A percentile compares a stretch with the other conserved stretches of the same genome.
Conservation (phyloP, 2,797 vertebrate genomes). For the Trachops cirrhosus region DNA sequence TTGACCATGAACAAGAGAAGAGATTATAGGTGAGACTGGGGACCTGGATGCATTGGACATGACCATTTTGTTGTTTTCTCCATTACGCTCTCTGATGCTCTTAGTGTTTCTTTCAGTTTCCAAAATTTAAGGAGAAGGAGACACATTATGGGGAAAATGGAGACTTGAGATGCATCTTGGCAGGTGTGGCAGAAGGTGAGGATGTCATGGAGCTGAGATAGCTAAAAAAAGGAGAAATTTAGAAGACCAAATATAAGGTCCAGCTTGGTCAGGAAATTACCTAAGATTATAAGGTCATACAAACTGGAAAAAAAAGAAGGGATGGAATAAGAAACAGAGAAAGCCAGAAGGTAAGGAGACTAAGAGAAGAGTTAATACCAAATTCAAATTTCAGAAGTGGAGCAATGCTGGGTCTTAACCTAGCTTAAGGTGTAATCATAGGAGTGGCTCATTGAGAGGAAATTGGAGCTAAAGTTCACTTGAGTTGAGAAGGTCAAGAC, state of each 20-base stretch:
- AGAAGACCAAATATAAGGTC: background rate
- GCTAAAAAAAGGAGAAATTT: background rate
- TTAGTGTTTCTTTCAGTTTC: background rate
- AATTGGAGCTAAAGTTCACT: background rate
- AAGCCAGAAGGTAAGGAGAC: background rate
- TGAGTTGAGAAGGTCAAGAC: background rate
- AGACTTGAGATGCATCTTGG: background rate
- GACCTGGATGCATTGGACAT: fast-evolving
- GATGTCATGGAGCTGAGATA: background rate
- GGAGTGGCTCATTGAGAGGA: background rate
- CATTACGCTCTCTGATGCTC: background rate
- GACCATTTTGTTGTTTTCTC: background rate
- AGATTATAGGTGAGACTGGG: background rate
- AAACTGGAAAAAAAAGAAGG: background rate
- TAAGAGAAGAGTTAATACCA: background rate
- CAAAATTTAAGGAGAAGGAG: background rate
- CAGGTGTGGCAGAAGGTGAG: background rate
- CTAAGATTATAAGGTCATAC: background rate
- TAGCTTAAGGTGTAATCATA: background rate
- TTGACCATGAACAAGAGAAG: background rate
- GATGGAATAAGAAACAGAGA: background rate
- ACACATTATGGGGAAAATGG: background rate
- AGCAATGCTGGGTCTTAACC: background rate
- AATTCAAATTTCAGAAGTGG: background rate
- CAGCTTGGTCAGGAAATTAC: background rate